phyloP scores from a whole-genome alignment of 2,888 invertebrate genomes.

The Trachelus iudaicus region DNA sequence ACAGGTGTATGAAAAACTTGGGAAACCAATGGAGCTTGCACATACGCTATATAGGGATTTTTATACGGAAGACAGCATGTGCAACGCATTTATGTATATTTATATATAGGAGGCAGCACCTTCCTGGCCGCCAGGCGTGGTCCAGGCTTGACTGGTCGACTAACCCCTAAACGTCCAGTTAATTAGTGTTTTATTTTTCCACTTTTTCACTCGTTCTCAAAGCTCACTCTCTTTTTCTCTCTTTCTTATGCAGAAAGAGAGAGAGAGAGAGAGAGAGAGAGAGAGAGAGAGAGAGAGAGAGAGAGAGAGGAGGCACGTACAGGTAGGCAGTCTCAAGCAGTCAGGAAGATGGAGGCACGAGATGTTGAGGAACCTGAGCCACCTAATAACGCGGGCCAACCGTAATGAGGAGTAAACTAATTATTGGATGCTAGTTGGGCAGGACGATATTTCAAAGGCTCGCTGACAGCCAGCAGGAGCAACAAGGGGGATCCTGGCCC shows the following conservation, averaged over 20 bases:
- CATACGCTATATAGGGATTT: too few relatives aligned
- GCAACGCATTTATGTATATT: too few relatives aligned
- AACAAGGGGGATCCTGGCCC: constrained; percentile 41
- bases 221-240: constrained; percentile 26
- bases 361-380: constrained; percentile 21
- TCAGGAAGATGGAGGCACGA: too few relatives aligned
- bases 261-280: too few relatives aligned
- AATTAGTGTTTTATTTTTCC: constrained; percentile 52
- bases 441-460: constrained; percentile 60
- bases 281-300: too few relatives aligned
- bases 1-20: too few relatives aligned
- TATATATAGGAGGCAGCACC: too few relatives aligned
- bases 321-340: too few relatives aligned
- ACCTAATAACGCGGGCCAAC: constrained; percentile 57
- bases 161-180: constrained; percentile 59
- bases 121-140: constrained; percentile 44
- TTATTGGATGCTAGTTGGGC: constrained; percentile 61
- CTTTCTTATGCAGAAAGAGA: too few relatives aligned
- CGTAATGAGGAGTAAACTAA: constrained; percentile 64
- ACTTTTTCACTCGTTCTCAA: constrained; percentile 23
- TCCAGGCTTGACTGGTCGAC: constrained; percentile 43
- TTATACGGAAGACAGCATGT: too few relatives aligned
- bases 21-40: too few relatives aligned
- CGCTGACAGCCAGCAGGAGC: constrained; percentile 58
- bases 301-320: too few relatives aligned